These are phyloP conservation scores for Pomacea canaliculata DNA, from an alignment of 2,888 invertebrate species.

Conservation along the genomic window DNA sequence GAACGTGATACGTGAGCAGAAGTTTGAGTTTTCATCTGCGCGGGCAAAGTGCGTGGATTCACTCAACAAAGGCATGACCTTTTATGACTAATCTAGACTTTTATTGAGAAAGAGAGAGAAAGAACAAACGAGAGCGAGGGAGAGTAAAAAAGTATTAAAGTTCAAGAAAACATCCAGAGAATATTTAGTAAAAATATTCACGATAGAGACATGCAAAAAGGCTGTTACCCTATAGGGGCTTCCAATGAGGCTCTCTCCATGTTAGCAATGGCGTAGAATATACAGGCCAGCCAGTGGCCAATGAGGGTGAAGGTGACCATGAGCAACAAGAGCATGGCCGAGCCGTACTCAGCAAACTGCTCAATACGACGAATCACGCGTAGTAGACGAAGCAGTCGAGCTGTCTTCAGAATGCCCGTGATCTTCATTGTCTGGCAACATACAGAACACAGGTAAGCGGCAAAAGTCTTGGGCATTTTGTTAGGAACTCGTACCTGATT, in stretches of 20 bases:
- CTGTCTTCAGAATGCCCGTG: conserved; percentile 68
- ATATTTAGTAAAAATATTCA: too few relatives aligned
- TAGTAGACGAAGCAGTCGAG: conserved; percentile 66
- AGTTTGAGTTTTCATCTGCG: too few relatives aligned
- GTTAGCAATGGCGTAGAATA: conserved; percentile 70
- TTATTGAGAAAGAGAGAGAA: not conserved
- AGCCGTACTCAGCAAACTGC: conserved; percentile 70
- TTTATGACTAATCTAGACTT: too few relatives aligned
- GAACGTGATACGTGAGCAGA: too few relatives aligned
- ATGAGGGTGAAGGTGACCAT: conserved; percentile 69
- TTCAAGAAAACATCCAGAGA: too few relatives aligned
- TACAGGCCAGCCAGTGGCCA: conserved; percentile 70
- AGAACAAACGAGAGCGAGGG: not conserved
- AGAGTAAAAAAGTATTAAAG: not conserved
- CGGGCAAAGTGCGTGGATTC: too few relatives aligned
- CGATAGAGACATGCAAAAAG: too few relatives aligned
- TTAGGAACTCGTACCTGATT: too few relatives aligned
- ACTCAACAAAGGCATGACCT: too few relatives aligned
- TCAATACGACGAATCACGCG: conserved; percentile 68
- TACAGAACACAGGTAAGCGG: not conserved
- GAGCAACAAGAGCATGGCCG: conserved; percentile 67
- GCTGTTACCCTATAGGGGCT: conserved; percentile 44
- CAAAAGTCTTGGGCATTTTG: not conserved
- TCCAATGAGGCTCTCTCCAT: conserved; percentile 63
- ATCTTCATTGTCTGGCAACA: conserved; percentile 67